A percentile compares a stretch with the other conserved stretches of the same genome.
Evolutionary conservation across 2,888 invertebrate genomes (phyloP).

Genomic region (Euspilapteryx auroguttella): DNA sequence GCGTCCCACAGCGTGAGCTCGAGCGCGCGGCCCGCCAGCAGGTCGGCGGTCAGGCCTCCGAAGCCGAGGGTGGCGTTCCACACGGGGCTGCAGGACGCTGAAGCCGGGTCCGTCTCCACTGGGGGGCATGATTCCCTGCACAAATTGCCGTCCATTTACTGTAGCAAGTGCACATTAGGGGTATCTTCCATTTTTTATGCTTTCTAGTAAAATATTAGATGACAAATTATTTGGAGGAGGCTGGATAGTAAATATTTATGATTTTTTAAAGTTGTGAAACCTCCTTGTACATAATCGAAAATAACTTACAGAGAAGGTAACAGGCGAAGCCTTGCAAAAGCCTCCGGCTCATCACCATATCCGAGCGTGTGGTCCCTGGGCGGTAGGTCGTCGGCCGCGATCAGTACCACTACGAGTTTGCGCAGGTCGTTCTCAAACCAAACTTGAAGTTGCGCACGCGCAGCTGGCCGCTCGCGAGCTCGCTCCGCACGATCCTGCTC

Average conservation of each 20-base stretch:
- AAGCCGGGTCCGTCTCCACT: slow-evolving; percentile 82
- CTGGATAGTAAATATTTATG: too few relatives aligned
- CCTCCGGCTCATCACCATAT: slow-evolving; percentile 78
- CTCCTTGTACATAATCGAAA: too few relatives aligned
- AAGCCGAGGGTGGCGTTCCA: slow-evolving; percentile 92
- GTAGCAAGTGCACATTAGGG: too few relatives aligned
- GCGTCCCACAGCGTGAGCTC: slow-evolving; percentile 90
- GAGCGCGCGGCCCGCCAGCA: slow-evolving; percentile 76
- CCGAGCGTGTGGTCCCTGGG: slow-evolving; percentile 76
- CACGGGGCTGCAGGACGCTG: slow-evolving; percentile 84
- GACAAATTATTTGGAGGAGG: too few relatives aligned
- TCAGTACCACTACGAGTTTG: slow-evolving; percentile 81
- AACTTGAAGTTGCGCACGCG: slow-evolving; percentile 84
- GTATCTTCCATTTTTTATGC: too few relatives aligned
- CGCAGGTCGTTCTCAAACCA: slow-evolving; percentile 85
- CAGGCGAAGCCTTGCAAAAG: slow-evolving; percentile 80
- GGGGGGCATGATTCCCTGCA: slow-evolving; percentile 73
- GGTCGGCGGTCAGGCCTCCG: slow-evolving; percentile 75
- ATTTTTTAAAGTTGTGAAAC: too few relatives aligned
- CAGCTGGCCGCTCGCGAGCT: slow-evolving; percentile 70
- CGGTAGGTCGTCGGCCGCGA: slow-evolving; percentile 85
- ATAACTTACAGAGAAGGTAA: slow-evolving; percentile 80
- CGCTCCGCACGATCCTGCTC: slow-evolving; percentile 48
- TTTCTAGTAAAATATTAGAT: too few relatives aligned
- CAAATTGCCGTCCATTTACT: too few relatives aligned